phyloP scores from a whole-genome alignment of 2,113 vertebrate genomes.

The Pedetes capensis region DNA sequence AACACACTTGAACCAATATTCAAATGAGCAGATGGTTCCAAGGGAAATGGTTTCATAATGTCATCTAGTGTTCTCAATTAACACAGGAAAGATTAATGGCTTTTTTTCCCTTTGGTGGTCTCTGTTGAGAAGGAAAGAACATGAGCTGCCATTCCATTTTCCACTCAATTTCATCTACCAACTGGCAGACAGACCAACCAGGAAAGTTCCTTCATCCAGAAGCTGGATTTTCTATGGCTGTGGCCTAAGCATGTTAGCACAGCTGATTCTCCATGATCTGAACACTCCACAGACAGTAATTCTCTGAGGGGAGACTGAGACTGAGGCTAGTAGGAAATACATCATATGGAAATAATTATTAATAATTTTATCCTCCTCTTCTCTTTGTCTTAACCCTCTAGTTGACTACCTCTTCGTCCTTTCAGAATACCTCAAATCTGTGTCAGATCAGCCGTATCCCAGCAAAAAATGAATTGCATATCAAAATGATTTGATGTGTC shows the following conservation, averaged over 20 bases:
- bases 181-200: neutral
- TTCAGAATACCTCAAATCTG: neutral
- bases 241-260: neutral
- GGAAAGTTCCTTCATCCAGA: neutral
- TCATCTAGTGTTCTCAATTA: constrained; percentile 48
- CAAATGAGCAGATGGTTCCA: neutral
- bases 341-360: neutral
- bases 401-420: neutral
- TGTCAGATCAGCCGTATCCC: neutral
- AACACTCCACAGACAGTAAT: neutral
- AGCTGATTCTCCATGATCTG: neutral
- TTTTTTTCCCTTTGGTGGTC: constrained; percentile 19
- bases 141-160: constrained; percentile 50
- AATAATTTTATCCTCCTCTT: neutral
- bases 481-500: constrained; percentile 35
- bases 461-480: neutral
- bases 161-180: constrained; percentile 27
- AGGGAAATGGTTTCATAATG: constrained; percentile 43
- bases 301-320: neutral
- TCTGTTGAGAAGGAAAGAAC: constrained; percentile 44
- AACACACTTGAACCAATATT: constrained; percentile 3
- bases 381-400: neutral
- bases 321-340: neutral
- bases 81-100: constrained; percentile 58
- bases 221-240: neutral